These are phyloP conservation scores for Stichopus horrens DNA, from an alignment of 53 echinoderm and acorn worm species.

Conservation along the genomic window DNA sequence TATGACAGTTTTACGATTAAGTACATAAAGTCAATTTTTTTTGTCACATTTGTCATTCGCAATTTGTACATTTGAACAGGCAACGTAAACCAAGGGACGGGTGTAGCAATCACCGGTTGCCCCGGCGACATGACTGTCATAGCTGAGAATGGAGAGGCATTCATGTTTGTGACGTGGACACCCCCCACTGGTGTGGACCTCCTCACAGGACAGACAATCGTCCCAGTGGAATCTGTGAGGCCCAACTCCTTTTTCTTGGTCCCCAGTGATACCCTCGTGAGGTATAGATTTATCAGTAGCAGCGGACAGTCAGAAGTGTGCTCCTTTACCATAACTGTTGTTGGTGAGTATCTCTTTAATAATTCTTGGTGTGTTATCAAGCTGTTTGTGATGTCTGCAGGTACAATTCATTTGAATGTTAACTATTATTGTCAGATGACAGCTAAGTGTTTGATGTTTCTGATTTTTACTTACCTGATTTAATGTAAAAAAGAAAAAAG, in stretches of 20 bases:
- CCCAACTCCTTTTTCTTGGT: conserved; percentile 22
- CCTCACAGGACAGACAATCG: not conserved
- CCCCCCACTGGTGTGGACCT: conserved; percentile 17
- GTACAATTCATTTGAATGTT: too few species aligned
- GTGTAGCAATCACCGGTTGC: not conserved
- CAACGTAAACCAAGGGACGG: not conserved
- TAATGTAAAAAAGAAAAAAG: too few species aligned
- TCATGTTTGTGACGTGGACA: conserved; percentile 30
- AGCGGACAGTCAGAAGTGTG: conserved; percentile 17
- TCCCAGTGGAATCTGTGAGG: not conserved
- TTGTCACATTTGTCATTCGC: too few species aligned
- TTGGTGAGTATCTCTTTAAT: not conserved
- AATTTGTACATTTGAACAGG: not conserved
- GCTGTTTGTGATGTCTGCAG: too few species aligned
- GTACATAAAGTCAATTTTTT: too few species aligned
- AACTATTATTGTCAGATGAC: too few species aligned
- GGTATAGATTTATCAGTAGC: conserved; percentile 8
- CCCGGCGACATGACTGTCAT: conserved; percentile 7
- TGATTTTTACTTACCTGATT: too few species aligned
- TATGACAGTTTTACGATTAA: too few species aligned
- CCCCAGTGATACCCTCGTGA: not conserved
- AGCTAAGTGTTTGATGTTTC: too few species aligned
- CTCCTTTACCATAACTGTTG: conserved; percentile 18
- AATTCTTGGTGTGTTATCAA: too few species aligned
- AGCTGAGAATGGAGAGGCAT: conserved; percentile 1